Evolutionary conservation across 2,797 vertebrate species (phyloP), one percentile per base, ranked within the genome.

Genomic region (Babyrousa celebensis): DNA sequence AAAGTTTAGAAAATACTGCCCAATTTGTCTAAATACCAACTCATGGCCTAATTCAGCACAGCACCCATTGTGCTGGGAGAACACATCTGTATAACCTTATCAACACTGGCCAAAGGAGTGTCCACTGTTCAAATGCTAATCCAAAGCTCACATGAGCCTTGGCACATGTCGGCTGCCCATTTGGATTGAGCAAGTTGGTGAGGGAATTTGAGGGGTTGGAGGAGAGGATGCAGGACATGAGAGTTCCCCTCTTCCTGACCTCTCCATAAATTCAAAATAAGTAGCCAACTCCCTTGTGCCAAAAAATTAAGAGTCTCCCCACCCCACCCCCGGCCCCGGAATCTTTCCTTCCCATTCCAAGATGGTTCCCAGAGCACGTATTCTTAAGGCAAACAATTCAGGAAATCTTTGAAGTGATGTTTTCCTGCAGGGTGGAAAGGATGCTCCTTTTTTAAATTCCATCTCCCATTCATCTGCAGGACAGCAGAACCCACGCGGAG

Each of bases 1-100:
- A 85, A 86, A 65, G 94, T 93, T 91, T 83, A 89, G 92, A 96
- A 94, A 97, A 97, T 60, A 77, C 54, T 85, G 78, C 89, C 85
- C 96, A 40, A 36, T 94, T 94, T 95, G 77, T 96, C 92, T 94
- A 89, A 96, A 96, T 86, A 95, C 83, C 95, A 94, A 40, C 62
- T 65, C 91, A 32, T 5, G 62, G 70, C 89, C 74, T 58, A 1
- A 36, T 56, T 77, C 74, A 2, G 72, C 77, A 21, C 0, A 0
- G 78, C 0, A 62, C 74, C 67, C 56, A 1, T 11, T 23, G 91
- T 48, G n/a, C 17, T 9, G 72, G 32, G 56, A 62, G 85, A 60
- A 25, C 70, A 54, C 87, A 86, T 90, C 95, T 91, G 72, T 54
- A 74, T 5, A 72, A 67, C 94, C 60, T 83, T 40, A 78, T 23